Evolutionary conservation across 2,888 invertebrate genomes (phyloP).

Genomic region (Dendrolimus pini): DNA sequence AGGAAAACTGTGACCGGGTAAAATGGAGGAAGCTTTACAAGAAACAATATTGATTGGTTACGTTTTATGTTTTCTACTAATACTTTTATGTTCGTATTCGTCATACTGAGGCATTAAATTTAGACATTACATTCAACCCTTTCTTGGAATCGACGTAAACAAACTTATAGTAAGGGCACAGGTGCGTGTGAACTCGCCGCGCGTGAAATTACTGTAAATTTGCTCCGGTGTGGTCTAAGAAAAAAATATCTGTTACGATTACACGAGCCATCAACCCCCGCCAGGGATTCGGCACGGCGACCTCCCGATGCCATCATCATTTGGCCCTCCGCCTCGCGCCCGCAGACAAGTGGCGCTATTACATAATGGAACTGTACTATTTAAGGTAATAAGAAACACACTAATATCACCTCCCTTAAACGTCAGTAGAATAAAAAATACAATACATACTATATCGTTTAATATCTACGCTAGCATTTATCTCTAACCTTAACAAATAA

Average conservation of each 20-base stretch:
- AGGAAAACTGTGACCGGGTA: neutral
- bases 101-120: slow-evolving; percentile 14
- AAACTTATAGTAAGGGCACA: slow-evolving; percentile 32
- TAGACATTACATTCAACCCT: slow-evolving; percentile 30
- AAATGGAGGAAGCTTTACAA: slow-evolving; percentile 7
- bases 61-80: slow-evolving; percentile 9
- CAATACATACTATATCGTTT: too few relatives aligned
- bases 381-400: too few relatives aligned
- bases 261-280: slow-evolving; percentile 67
- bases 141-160: slow-evolving; percentile 40
- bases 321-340: slow-evolving; percentile 38
- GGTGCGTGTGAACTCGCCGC: slow-evolving; percentile 65
- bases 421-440: too few relatives aligned
- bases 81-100: slow-evolving; percentile 8
- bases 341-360: slow-evolving; percentile 32
- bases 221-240: slow-evolving; percentile 69
- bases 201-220: slow-evolving; percentile 72
- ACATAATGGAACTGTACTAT: neutral
- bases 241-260: slow-evolving; percentile 56
- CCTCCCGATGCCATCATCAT: slow-evolving; percentile 54
- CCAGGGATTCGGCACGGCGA: slow-evolving; percentile 57
- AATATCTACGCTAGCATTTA: too few relatives aligned
- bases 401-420: too few relatives aligned
- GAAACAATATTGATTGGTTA: slow-evolving; percentile 6
- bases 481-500: too few relatives aligned